Percentiles rank a stretch among this genome's conserved stretches.
Conservation (phyloP, 1,140 invertebrate genomes). For the Ceratina calcarata region DNA sequence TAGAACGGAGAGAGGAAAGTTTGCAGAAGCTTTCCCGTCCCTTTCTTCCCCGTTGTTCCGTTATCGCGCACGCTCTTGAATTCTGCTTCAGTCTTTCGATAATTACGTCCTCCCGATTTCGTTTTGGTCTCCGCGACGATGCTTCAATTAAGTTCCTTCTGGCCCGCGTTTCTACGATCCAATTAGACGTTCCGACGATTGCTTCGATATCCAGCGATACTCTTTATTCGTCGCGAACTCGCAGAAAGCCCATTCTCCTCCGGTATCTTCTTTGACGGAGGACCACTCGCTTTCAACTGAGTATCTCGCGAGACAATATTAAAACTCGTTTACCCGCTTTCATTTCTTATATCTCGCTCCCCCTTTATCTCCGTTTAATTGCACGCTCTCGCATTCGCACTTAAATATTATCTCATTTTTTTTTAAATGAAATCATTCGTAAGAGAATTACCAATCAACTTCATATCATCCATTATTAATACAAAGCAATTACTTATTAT, state of each 20-base stretch:
- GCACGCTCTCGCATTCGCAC: too few species aligned
- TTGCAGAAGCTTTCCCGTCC: neutral
- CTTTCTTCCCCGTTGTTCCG: neutral
- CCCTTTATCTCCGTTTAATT: too few species aligned
- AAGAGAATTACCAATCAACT: too few species aligned
- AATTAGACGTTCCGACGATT: conserved; percentile 45
- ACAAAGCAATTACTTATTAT: too few species aligned
- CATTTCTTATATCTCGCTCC: too few species aligned
- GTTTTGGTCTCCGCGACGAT: neutral
- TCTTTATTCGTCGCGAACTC: conserved; percentile 1
- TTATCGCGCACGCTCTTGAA: neutral
- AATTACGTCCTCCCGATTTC: conserved; percentile 28
- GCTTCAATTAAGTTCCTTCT: conserved; percentile 34
- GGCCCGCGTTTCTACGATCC: conserved; percentile 5
- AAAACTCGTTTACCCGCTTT: neutral
- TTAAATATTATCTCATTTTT: too few species aligned
- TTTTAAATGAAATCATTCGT: too few species aligned
- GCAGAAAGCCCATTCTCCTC: neutral
- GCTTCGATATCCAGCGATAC: conserved; percentile 32
- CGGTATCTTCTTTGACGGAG: neutral
- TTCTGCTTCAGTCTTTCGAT: neutral
- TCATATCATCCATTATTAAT: too few species aligned
- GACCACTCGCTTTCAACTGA: neutral
- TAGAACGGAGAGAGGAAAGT: neutral
- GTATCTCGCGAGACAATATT: neutral